Evolutionary conservation across 2,797 vertebrate genomes (phyloP), one percentile per base, ranked within the genome.

Genomic region (Toxotes lorentzi): DNA sequence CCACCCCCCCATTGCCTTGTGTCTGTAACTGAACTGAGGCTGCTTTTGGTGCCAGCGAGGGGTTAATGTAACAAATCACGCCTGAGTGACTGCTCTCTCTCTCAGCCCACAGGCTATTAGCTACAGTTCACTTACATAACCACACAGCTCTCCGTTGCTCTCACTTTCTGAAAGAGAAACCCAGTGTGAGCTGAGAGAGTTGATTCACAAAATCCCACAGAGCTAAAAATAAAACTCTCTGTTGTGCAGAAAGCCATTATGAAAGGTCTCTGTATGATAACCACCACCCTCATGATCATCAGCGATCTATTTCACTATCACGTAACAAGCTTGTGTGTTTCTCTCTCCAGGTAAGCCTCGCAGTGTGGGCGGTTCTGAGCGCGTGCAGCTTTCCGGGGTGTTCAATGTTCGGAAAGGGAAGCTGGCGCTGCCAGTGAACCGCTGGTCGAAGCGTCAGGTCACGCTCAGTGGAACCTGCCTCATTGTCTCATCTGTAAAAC

Each of bases 331-430:
- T 30, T 11, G 5, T 53, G 23, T 78, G 5, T 30, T 10, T 40
- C 5, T 53, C 34, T 16, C 58, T 2, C 2, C 78, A 99, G 98
- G 98, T 88, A 98, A 99, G 87, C 97, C 98, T 73, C 95, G 97
- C 76, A 96, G 95, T 73, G 94, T 93, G 58, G 96, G 96, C 43
- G 96, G 96, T 43, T 97, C 96, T 0, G 98, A 99, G 91, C 96
- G 98, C 2, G 96, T 99, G 93, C 98, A 99, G 93, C 97, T 99
- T 76, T 97, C 97, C 21, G 98, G 98, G 78, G 96, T 95, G 86
- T 99, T 97, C 91, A 98, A 97, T 64, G 97, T 99, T 87, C 95
- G 98, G 59, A 99, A 99, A 91, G 98, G 98, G 90, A 99, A 98
- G 91, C 96, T 99, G 95, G 97, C 98, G 82, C 93, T 99, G 90